Percentiles rank a stretch among this genome's conserved stretches.
These are phyloP conservation scores for Adelosebastes latens DNA, from an alignment of 2,797 vertebrate genomes.

Conservation along the genomic window DNA sequence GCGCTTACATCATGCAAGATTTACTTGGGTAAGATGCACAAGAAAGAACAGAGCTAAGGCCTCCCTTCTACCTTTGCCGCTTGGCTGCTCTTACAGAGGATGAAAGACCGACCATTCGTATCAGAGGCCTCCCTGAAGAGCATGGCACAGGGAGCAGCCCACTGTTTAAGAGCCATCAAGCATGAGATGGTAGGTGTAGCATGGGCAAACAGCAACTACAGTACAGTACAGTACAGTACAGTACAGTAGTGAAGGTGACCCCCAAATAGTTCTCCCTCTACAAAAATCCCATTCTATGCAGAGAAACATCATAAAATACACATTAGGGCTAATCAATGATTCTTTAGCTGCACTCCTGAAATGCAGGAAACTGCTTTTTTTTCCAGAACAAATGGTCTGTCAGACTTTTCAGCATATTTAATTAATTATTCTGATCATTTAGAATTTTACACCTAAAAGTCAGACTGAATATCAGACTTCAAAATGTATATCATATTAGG, in stretches of 20 bases:
- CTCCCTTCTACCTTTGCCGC: constrained; percentile 26
- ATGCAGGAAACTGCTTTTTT: background rate
- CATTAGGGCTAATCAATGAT: background rate
- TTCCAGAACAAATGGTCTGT: background rate
- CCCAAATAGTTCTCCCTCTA: background rate
- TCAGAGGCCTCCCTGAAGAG: constrained; percentile 24
- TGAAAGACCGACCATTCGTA: constrained; percentile 31
- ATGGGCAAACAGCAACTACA: constrained; percentile 21
- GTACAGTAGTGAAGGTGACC: constrained; percentile 4
- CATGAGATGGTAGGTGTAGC: constrained; percentile 9
- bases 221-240: background rate
- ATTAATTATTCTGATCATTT: background rate
- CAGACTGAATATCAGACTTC: background rate
- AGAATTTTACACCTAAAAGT: background rate
- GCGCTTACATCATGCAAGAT: constrained; percentile 10
- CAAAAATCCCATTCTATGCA: background rate
- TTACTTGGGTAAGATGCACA: constrained; percentile 28
- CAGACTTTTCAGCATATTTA: background rate
- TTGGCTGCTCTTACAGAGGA: constrained; percentile 26
- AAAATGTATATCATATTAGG: background rate
- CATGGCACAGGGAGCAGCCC: background rate
- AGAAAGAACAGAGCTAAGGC: constrained; percentile 21
- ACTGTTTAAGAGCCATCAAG: constrained; percentile 38
- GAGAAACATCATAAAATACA: background rate
- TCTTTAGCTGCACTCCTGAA: background rate